A percentile compares a stretch with the other conserved stretches of the same genome.
phyloP scores from a whole-genome alignment of 1,140 invertebrate species.

The Pantala flavescens region DNA sequence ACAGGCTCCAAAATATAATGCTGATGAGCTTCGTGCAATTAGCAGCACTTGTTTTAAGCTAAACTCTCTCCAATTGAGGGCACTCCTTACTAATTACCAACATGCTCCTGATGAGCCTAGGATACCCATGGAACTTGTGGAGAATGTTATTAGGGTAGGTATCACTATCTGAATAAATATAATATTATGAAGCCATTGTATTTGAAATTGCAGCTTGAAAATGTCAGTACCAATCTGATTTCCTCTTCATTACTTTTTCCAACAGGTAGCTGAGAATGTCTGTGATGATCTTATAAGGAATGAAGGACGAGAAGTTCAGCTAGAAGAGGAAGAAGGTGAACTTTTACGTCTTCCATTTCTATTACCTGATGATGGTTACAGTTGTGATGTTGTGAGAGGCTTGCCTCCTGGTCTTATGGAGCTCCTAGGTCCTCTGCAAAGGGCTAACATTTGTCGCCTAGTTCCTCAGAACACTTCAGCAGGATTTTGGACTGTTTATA shows the following conservation, averaged over 20 bases:
- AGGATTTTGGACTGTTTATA: slow-evolving; percentile 91
- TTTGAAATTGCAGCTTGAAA: not conserved
- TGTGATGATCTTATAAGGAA: slow-evolving; percentile 83
- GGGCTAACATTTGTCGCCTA: slow-evolving; percentile 75
- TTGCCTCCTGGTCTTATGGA: slow-evolving; percentile 86
- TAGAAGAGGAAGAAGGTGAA: slow-evolving; percentile 80
- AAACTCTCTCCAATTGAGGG: slow-evolving; percentile 88
- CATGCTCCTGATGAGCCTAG: slow-evolving; percentile 50
- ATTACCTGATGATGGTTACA: slow-evolving; percentile 95
- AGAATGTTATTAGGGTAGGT: slow-evolving; percentile 55
- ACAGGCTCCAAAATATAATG: slow-evolving; percentile 73
- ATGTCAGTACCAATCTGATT: too few relatives aligned
- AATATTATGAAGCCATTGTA: not conserved
- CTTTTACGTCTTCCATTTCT: slow-evolving; percentile 82
- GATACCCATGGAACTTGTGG: slow-evolving; percentile 50
- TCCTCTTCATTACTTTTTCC: too few relatives aligned
- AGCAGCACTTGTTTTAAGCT: slow-evolving; percentile 94
- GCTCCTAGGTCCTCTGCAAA: slow-evolving; percentile 78
- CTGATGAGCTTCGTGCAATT: slow-evolving; percentile 80
- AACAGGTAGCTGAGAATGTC: slow-evolving; percentile 75
- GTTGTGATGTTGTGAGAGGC: slow-evolving; percentile 88
- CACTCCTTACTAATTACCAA: slow-evolving; percentile 74
- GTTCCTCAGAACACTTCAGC: slow-evolving; percentile 80
- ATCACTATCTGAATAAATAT: slow-evolving; percentile 17
- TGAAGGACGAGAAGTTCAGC: slow-evolving; percentile 66